Percentiles rank a stretch among this genome's conserved stretches.
phyloP scores from a whole-genome alignment of 2,113 vertebrate genomes.

The Danio rerio region DNA sequence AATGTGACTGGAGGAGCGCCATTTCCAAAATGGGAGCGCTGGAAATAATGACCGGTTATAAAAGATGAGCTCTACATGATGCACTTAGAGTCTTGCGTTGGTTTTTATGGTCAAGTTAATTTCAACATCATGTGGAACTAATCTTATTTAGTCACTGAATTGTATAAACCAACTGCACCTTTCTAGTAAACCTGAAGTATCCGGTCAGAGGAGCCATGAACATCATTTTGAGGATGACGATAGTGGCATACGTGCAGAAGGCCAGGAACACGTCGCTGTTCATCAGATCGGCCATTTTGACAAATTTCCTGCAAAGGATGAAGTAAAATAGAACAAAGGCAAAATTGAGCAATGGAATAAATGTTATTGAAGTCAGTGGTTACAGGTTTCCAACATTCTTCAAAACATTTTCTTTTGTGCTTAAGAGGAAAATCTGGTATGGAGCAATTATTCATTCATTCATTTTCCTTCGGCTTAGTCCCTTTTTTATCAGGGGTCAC shows the following conservation, averaged over 20 bases:
- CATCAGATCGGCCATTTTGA: conserved; percentile 58
- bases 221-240: conserved; percentile 85
- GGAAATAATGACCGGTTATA: neutral
- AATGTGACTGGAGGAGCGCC: too few relatives aligned
- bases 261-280: conserved; percentile 77
- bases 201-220: conserved; percentile 76
- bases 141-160: neutral
- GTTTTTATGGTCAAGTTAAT: neutral
- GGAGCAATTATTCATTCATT: too few relatives aligned
- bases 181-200: conserved; percentile 75
- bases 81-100: neutral
- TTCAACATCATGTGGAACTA: neutral
- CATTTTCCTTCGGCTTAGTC: too few relatives aligned
- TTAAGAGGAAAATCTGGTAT: too few relatives aligned
- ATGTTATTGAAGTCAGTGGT: too few relatives aligned
- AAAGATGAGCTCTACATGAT: too few relatives aligned
- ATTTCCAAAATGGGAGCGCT: neutral
- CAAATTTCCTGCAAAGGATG: conserved; percentile 63
- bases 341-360: neutral
- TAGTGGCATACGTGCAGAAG: conserved; percentile 74
- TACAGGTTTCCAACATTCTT: too few relatives aligned
- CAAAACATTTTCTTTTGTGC: too few relatives aligned
- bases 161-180: conserved; percentile 69
- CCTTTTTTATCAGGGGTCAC: too few relatives aligned
- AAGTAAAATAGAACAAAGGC: conserved; percentile 19